phyloP scores from a whole-genome alignment of 2,797 vertebrate genomes.

The Dipus sagitta region DNA sequence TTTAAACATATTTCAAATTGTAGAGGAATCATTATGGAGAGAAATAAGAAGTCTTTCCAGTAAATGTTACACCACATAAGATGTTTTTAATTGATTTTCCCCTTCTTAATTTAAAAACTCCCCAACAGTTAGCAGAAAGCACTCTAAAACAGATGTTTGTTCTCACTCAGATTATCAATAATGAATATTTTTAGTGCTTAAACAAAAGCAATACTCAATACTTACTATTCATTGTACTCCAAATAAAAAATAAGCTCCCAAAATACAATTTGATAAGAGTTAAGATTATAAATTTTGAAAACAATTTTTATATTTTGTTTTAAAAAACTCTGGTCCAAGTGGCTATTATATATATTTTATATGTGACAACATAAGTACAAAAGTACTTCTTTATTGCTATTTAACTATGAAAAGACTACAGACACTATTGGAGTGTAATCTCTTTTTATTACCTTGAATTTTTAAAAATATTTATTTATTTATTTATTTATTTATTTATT shows the following conservation, averaged over 20 bases:
- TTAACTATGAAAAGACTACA: neutral
- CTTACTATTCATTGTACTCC: neutral
- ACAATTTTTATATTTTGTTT: constrained; percentile 28
- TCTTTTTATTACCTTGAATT: neutral
- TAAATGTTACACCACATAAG: constrained; percentile 59
- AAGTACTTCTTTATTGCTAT: neutral
- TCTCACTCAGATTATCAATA: neutral
- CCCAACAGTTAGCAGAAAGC: neutral
- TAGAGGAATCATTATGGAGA: constrained; percentile 54
- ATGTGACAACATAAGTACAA: neutral
- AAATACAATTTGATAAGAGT: neutral
- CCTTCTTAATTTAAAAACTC: constrained; percentile 49
- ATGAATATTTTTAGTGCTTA: neutral
- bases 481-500: too few species aligned
- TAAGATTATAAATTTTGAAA: neutral
- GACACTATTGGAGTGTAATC: neutral
- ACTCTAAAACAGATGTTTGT: neutral
- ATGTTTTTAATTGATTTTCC: constrained; percentile 67
- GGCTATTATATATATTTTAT: neutral
- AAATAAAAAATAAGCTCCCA: constrained; percentile 6
- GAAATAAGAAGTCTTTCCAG: constrained; percentile 66
- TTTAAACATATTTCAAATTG: constrained; percentile 70
- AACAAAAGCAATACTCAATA: neutral
- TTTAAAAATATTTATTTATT: too few species aligned
- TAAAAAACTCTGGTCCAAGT: neutral